Conservation (phyloP, 2,113 vertebrate species). For the Saimiri boliviensis region DNA sequence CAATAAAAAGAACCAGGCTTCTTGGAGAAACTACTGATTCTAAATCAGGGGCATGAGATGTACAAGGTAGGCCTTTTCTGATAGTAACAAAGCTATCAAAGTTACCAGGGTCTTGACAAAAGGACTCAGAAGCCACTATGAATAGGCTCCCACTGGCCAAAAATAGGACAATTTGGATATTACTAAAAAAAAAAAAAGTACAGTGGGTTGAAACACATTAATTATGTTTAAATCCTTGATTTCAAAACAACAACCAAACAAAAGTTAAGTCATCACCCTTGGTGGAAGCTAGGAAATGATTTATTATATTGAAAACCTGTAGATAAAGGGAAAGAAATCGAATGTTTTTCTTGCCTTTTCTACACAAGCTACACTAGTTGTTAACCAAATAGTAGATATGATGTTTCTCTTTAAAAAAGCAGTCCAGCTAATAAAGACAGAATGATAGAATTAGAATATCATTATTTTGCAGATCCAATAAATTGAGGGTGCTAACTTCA, state of each 20-base stretch:
- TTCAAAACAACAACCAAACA: neutral
- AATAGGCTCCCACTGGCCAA: neutral
- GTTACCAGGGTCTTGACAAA: neutral
- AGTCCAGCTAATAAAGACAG: neutral
- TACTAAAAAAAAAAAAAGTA: neutral
- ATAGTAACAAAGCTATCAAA: neutral
- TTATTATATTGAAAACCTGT: neutral
- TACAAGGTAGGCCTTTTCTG: neutral
- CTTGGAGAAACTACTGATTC: neutral
- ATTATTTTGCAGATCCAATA: neutral
- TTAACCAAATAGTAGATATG: neutral
- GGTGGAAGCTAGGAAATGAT: neutral
- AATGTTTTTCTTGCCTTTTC: neutral
- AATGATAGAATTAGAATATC: neutral
- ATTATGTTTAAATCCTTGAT: neutral
- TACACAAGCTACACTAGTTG: neutral
- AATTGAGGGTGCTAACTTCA: neutral
- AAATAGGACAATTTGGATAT: neutral
- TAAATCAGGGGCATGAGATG: neutral
- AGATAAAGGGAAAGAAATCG: neutral
- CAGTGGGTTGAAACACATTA: neutral
- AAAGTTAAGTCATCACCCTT: neutral
- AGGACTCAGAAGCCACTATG: neutral
- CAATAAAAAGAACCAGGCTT: neutral
- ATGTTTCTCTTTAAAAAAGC: slow-evolving; percentile 16